Evolutionary conservation across 2,797 vertebrate species (phyloP), one percentile per base, ranked within the genome.

Genomic region (Hemibagrus guttatus): DNA sequence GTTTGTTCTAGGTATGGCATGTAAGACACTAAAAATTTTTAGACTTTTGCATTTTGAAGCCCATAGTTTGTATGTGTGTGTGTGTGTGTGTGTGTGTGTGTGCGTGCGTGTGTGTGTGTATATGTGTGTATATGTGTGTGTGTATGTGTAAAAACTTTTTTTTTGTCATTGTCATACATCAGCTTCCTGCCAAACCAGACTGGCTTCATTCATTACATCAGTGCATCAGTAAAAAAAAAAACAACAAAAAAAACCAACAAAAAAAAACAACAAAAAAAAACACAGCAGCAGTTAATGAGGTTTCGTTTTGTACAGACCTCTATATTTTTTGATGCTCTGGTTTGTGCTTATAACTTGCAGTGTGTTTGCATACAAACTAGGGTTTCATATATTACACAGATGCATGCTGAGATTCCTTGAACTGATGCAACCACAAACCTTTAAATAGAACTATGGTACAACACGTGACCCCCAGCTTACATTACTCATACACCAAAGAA

Each of bases 401-500:
- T 52, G 1, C 6, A 8, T 17, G 72, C 39, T 58, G 5, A 58
- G 31, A 31, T 63, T 52, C 58, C 46, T 83, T 14, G 31, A 8
- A 82, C 6, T 74, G 13, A 68, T 61, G 63, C 5, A 87, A 91
- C 86, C 86, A 89, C 89, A 81, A 42, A 35, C 4, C 16, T 69
- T 90, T 85, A 93, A 92, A 78, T 61, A 74, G 0, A 7, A 90
- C 71, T 88, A 5, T 4, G 56, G 35, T 46, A 69, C 31, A 66
- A 23, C 35, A 75, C 23, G 14, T 81, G 39, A 66, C 88, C 63
- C 72, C 35, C 90, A 83, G 81, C 85, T 83, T 84, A n/a, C 56
- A 84, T 92, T 93, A 88, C 93, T 12, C 52, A 3, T 16, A 46
- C 49, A 75, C 84, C 84, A 89, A 93, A 92, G 92, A 94, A 93